phyloP scores from a whole-genome alignment of 2,113 vertebrate genomes.

The Merops nubicus region DNA sequence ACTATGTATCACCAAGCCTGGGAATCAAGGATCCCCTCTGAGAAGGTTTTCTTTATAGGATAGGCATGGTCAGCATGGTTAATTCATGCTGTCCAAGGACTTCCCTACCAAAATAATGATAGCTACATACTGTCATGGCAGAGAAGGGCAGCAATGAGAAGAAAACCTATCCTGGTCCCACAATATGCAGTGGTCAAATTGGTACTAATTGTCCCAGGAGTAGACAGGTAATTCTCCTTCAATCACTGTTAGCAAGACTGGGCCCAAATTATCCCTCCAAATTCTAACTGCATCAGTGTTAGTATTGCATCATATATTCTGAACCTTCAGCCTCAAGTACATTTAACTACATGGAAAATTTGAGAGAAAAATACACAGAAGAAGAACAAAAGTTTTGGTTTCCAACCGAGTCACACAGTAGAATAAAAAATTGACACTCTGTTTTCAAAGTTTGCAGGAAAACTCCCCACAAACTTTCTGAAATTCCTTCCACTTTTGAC shows the following conservation, averaged over 20 bases:
- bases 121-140: not conserved
- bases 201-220: not conserved
- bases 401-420: not conserved
- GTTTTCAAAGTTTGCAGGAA: not conserved
- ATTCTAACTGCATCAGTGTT: not conserved
- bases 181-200: not conserved
- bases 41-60: not conserved
- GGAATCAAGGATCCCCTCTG: not conserved
- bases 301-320: not conserved
- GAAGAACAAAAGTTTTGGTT: not conserved
- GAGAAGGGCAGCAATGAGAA: not conserved
- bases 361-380: not conserved
- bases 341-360: not conserved
- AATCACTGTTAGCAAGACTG: not conserved
- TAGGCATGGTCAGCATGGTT: not conserved
- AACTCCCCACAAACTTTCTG: not conserved
- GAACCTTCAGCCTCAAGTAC: not conserved
- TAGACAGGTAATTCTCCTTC: not conserved
- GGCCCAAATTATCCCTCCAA: not conserved
- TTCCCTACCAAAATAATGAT: not conserved
- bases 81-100: not conserved
- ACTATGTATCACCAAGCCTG: not conserved
- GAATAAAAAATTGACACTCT: not conserved
- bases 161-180: not conserved
- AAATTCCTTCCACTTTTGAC: not conserved